Conservation (phyloP, 2,888 invertebrate species). For the Linnaemya tessellans region DNA sequence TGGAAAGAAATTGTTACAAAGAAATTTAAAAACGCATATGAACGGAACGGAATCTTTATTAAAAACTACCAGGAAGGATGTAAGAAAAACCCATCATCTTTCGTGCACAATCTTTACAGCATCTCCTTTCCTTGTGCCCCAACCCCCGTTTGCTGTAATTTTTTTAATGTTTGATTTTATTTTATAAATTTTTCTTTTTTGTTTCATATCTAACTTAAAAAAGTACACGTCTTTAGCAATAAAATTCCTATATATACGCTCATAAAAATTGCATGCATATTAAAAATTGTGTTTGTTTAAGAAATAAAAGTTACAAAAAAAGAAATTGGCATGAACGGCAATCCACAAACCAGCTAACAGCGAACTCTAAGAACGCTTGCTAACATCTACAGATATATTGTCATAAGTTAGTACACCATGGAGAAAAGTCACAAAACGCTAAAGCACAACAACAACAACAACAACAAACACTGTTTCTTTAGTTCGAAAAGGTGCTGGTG, state of each 20-base stretch:
- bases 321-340: constrained; percentile 33
- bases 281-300: constrained; percentile 83
- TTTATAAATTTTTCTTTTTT: constrained; percentile 45
- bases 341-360: constrained; percentile 39
- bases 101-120: constrained; percentile 32
- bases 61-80: too few species aligned
- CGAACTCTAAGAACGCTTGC: constrained; percentile 36
- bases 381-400: constrained; percentile 12
- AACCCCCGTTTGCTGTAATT: constrained; percentile 22
- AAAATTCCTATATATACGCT: constrained; percentile 83
- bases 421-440: constrained; percentile 29
- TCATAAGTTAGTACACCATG: constrained; percentile 36
- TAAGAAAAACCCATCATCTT: background rate
- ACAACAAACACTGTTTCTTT: constrained; percentile 35
- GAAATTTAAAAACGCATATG: too few species aligned
- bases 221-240: constrained; percentile 80
- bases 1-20: too few species aligned
- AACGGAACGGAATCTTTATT: too few species aligned
- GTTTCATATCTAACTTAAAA: constrained; percentile 65
- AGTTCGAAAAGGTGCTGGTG: constrained; percentile 5
- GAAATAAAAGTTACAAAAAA: constrained; percentile 69
- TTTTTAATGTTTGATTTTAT: constrained; percentile 61
- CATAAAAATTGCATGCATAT: constrained; percentile 83
- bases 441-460: constrained; percentile 43
- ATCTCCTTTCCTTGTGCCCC: constrained; percentile 24